Conservation (phyloP, 1,140 invertebrate genomes). For the Lepidurus apus region DNA sequence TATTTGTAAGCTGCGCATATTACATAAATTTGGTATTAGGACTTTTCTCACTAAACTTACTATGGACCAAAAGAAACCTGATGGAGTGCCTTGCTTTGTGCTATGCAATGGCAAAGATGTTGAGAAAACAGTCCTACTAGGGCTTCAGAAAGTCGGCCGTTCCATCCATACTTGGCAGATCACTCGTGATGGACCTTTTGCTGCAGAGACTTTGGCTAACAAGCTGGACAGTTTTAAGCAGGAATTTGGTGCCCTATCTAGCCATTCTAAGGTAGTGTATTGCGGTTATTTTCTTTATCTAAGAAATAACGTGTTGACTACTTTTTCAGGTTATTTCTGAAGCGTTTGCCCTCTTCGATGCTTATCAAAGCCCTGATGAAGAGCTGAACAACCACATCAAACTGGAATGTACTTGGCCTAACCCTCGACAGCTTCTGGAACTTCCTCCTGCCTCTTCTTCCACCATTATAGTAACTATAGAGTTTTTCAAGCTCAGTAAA, state of each 20-base stretch:
- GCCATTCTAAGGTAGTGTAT: not conserved
- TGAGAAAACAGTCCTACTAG: slow-evolving; percentile 28
- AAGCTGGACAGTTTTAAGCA: slow-evolving; percentile 28
- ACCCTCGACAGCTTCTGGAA: slow-evolving; percentile 28
- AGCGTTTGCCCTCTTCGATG: slow-evolving; percentile 25
- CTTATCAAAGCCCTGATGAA: slow-evolving; percentile 26
- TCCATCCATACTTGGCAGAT: not conserved
- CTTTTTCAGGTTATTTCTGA: slow-evolving; percentile 9
- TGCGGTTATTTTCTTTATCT: not conserved
- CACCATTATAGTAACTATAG: slow-evolving; percentile 12
- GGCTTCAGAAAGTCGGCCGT: slow-evolving; percentile 22
- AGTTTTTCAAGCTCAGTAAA: not conserved
- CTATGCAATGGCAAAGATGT: slow-evolving; percentile 25
- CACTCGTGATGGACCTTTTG: slow-evolving; percentile 26
- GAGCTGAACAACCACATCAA: slow-evolving; percentile 24
- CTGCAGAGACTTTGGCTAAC: not conserved
- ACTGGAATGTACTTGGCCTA: slow-evolving; percentile 25
- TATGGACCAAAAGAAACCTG: not conserved
- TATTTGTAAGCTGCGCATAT: not conserved
- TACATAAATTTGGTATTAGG: not conserved
- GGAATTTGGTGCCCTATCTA: slow-evolving; percentile 15
- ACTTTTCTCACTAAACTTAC: not conserved
- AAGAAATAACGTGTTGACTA: not conserved
- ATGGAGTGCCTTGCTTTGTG: slow-evolving; percentile 25
- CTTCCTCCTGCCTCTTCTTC: slow-evolving; percentile 23